A percentile compares a stretch with the other conserved stretches of the same genome.
phyloP scores from a whole-genome alignment of 1,140 invertebrate genomes.

The Subanguina moxae region DNA sequence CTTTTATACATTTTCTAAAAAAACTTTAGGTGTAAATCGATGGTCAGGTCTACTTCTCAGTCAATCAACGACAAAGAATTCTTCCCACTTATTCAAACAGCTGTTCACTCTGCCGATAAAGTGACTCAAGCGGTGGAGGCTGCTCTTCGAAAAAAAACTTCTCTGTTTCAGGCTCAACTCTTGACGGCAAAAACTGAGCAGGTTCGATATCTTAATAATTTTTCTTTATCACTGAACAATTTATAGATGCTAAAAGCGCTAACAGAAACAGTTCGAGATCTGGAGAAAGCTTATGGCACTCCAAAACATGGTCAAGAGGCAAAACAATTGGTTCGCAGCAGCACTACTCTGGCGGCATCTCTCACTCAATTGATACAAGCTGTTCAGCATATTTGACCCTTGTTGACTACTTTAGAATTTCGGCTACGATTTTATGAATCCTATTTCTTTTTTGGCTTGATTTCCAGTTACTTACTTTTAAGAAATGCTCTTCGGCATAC shows the following conservation, averaged over 20 bases:
- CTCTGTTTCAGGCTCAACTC: constrained; percentile 32
- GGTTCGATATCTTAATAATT: constrained; percentile 8
- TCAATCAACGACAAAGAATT: not conserved
- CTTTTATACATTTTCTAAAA: not conserved
- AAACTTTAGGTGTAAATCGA: not conserved
- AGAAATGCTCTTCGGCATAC: too few species aligned
- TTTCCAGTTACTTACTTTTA: too few species aligned
- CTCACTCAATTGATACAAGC: constrained; percentile 27
- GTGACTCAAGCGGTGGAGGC: constrained; percentile 14
- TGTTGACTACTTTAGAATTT: not conserved
- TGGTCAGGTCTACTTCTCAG: not conserved
- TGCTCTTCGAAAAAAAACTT: constrained; percentile 27
- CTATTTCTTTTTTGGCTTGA: not conserved
- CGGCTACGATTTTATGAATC: not conserved
- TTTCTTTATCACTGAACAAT: not conserved
- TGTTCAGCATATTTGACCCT: constrained; percentile 12
- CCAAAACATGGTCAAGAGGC: constrained; percentile 11
- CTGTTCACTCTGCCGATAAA: constrained; percentile 26
- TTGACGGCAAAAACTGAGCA: constrained; percentile 33
- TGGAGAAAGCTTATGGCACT: constrained; percentile 17
- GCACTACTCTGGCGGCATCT: constrained; percentile 27
- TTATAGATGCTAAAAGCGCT: constrained; percentile 29
- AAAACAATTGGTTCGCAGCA: constrained; percentile 19
- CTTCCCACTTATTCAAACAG: constrained; percentile 16
- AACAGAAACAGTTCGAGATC: constrained; percentile 20